These are phyloP conservation scores for Hipposideros larvatus DNA, from an alignment of 2,797 vertebrate species.

Conservation along the genomic window DNA sequence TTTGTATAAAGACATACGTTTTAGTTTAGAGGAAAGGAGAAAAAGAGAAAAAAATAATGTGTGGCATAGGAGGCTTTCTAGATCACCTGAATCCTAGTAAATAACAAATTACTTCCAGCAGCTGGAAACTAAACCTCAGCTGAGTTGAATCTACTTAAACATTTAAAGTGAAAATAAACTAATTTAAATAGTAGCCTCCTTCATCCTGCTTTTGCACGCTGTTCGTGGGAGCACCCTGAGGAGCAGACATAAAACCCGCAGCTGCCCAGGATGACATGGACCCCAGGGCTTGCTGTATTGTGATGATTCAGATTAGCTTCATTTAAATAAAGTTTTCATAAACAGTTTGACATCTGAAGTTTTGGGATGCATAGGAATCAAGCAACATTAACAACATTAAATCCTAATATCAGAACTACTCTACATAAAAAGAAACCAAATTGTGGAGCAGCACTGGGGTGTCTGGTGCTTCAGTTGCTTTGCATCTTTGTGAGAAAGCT, in stretches of 20 bases:
- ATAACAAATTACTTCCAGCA: conserved; percentile 59
- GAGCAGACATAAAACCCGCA: not conserved
- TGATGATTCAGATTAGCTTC: not conserved
- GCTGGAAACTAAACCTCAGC: not conserved
- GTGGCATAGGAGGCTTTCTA: not conserved
- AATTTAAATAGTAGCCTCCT: not conserved
- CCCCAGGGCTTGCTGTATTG: not conserved
- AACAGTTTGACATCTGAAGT: not conserved
- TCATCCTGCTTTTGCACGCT: not conserved
- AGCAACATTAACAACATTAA: not conserved
- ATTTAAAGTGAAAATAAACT: not conserved
- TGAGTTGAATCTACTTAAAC: conserved; percentile 17
- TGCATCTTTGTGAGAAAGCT: not conserved
- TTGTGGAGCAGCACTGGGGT: no score
- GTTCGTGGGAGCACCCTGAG: not conserved
- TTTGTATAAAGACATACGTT: conserved; percentile 32
- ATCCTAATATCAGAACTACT: not conserved
- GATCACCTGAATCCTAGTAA: conserved; percentile 26
- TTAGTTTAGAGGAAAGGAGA: conserved; percentile 32
- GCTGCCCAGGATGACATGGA: not conserved
- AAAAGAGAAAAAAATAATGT: not conserved
- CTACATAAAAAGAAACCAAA: not conserved
- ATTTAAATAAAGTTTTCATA: conserved; percentile 1
- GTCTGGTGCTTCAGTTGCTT: not conserved
- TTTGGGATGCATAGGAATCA: not conserved